phyloP scores from a whole-genome alignment of 1,140 invertebrate genomes.

The Venustaconcha ellipsiformis region DNA sequence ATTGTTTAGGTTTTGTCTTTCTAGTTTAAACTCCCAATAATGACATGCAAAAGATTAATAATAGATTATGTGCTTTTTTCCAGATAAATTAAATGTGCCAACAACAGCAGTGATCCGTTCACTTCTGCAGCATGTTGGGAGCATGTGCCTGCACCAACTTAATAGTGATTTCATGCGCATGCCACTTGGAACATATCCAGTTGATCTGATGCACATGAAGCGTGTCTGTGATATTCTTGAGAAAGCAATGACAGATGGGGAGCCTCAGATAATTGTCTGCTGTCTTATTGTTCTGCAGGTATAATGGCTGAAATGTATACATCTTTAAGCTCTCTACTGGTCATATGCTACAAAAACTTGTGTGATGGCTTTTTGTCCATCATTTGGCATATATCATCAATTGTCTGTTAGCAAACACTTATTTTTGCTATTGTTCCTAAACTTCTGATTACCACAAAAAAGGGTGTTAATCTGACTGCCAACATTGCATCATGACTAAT shows the following conservation, averaged over 20 bases:
- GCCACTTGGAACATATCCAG: constrained; percentile 48
- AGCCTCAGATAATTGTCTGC: constrained; percentile 57
- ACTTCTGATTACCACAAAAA: no score
- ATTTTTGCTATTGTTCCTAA: no score
- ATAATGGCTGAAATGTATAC: not conserved
- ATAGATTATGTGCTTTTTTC: no score
- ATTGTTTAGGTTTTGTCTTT: no score
- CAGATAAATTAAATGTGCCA: not conserved
- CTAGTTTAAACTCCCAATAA: no score
- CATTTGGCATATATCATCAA: no score
- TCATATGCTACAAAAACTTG: no score
- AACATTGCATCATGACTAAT: no score
- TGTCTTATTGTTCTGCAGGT: constrained; percentile 64
- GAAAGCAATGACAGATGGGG: constrained; percentile 47
- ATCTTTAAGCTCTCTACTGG: not conserved
- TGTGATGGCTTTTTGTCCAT: no score
- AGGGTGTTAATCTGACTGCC: no score
- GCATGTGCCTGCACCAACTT: constrained; percentile 65
- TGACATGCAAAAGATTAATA: no score
- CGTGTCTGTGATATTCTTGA: constrained; percentile 62
- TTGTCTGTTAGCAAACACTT: no score
- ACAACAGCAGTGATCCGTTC: constrained; percentile 41
- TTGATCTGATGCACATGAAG: constrained; percentile 53
- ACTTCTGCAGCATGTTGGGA: constrained; percentile 62
- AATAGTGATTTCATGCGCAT: constrained; percentile 50